Base-by-base conservation (phyloP, 2,113 vertebrate species). In the Salvelinus fontinalis region DNA sequence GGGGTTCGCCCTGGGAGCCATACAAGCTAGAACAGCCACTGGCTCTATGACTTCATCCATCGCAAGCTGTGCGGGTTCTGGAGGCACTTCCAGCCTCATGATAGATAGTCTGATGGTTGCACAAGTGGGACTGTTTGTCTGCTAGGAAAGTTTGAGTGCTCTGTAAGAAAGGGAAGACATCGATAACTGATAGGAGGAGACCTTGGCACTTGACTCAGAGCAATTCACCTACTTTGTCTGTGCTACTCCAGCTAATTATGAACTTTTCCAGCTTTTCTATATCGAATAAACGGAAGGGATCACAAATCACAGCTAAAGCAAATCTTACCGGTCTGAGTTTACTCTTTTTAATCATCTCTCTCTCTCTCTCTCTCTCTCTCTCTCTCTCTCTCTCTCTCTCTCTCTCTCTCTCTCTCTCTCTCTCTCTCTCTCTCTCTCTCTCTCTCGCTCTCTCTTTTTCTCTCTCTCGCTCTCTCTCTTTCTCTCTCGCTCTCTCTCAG, bases 401-500 rank as follows among this genome's bases (percentile, higher is more conserved):
- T 24, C 18, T 77, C 31, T 71, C 44, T 54, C 49, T 51, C 24
- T 82, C 26, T 77, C 22, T 73, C 67, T 34, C 49, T 59, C 16
- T 69, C 8, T 64, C 7, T 16, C 9, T 74, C 16, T 48, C 20
- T 44, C 24, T 24, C 18, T 75, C 29, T 71, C 44, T 60, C n/a
- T 75, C 75, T 75, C 77, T 77, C 2, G 80, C 71, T 75, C 8
- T 2, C 5, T 83, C 67, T 72, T 7, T 78, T 5, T 44, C 51
- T 57, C 16, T 24, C 49, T 54, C 66, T 59, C 48, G n/a, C 26
- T 5, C 8, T 20, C 5, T 51, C 51, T 20, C 34, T 51, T 57
- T 22, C 24, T 7, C 31, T 27, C n/a, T 74, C 86, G 98, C 67
- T 22, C 24, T 7, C 31, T 27, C n/a, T 74, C 86, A 99, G 97